Percentiles rank a stretch among this genome's conserved stretches.
phyloP scores from a whole-genome alignment of 2,113 vertebrate species.

The Coryphaenoides rupestris region DNA sequence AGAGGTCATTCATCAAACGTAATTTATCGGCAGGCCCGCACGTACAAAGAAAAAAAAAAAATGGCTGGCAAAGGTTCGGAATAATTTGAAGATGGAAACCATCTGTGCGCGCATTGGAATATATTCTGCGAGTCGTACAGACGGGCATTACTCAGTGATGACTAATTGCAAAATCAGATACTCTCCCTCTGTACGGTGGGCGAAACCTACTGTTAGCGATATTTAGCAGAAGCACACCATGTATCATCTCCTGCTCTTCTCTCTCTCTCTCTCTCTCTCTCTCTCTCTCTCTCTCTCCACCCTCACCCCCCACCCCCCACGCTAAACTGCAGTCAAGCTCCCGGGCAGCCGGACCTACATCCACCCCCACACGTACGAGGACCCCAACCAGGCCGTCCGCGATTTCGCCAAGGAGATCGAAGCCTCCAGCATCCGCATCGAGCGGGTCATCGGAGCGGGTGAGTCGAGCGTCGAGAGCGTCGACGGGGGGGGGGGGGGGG shows the following conservation, averaged over 20 bases:
- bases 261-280: not conserved
- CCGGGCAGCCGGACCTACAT: conserved; percentile 78
- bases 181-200: too few relatives aligned
- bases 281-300: not conserved
- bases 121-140: too few relatives aligned
- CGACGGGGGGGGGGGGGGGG: conserved; percentile 73
- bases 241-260: not conserved
- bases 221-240: too few relatives aligned
- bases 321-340: conserved; percentile 68
- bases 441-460: conserved; percentile 79
- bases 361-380: conserved; percentile 80
- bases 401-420: conserved; percentile 83
- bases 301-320: conserved; percentile 7
- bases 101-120: too few relatives aligned
- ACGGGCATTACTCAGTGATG: too few relatives aligned
- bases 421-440: conserved; percentile 77
- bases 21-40: too few relatives aligned
- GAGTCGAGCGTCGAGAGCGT: conserved; percentile 73
- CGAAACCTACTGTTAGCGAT: too few relatives aligned
- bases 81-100: too few relatives aligned
- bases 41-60: too few relatives aligned
- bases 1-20: too few relatives aligned
- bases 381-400: conserved; percentile 78
- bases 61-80: too few relatives aligned
- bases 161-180: too few relatives aligned